These are phyloP conservation scores for Orchestes rusci DNA, from an alignment of 2,888 invertebrate genomes.

Conservation along the genomic window DNA sequence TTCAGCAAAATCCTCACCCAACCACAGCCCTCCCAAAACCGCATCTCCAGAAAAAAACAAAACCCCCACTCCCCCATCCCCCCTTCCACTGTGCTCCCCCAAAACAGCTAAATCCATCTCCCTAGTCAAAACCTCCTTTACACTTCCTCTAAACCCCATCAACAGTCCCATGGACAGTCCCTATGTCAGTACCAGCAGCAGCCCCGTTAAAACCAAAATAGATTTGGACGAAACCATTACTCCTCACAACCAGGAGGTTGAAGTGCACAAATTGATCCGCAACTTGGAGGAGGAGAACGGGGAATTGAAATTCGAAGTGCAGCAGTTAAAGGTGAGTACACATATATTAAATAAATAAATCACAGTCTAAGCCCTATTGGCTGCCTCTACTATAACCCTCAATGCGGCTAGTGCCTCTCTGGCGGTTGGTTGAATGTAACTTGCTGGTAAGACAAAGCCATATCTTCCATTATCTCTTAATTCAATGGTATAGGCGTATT, in stretches of 20 bases:
- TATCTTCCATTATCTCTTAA: constrained; percentile 75
- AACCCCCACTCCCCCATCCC: too few relatives aligned
- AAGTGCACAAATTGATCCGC: constrained; percentile 35
- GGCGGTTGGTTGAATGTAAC: constrained; percentile 66
- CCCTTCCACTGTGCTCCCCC: too few relatives aligned
- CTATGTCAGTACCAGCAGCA: constrained; percentile 2
- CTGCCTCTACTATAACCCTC: constrained; percentile 52
- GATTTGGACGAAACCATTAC: constrained; percentile 15
- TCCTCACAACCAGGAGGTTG: constrained; percentile 25
- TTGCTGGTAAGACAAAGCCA: constrained; percentile 81
- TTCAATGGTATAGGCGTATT: constrained; percentile 86
- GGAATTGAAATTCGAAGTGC: constrained; percentile 38
- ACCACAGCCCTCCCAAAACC: too few relatives aligned
- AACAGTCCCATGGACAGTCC: constrained; percentile 4
- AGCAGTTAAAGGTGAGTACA: constrained; percentile 39
- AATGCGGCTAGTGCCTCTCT: constrained; percentile 68
- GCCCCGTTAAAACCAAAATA: neutral
- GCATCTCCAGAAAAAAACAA: too few relatives aligned
- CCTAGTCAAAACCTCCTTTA: constrained; percentile 15
- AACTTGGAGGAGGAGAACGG: constrained; percentile 41
- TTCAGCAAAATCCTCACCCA: constrained; percentile 8
- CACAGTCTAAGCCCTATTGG: constrained; percentile 24
- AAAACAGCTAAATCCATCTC: constrained; percentile 15
- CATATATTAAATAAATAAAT: neutral
- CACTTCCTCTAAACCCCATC: constrained; percentile 4